Evolutionary conservation across 2,113 vertebrate species (phyloP).

Genomic region (Chinchilla lanigera): DNA sequence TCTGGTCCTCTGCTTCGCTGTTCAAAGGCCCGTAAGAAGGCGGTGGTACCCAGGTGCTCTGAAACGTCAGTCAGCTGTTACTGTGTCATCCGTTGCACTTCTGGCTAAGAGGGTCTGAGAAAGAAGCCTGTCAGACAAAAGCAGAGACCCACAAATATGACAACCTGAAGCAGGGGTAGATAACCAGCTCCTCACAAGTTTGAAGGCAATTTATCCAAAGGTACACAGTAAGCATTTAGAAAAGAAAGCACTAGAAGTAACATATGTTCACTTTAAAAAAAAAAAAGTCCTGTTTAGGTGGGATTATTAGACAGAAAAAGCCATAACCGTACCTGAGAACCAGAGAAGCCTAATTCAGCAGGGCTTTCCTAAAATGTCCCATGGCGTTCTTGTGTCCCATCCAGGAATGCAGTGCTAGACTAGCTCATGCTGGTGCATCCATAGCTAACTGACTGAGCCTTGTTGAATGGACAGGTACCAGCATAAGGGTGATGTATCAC

Average conservation of each 20-base stretch:
- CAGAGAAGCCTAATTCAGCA: background rate
- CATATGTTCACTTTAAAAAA: background rate
- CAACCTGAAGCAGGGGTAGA: no score
- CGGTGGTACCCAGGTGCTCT: background rate
- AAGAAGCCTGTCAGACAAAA: background rate
- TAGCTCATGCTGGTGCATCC: background rate
- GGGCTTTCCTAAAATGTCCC: background rate
- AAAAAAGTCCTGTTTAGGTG: background rate
- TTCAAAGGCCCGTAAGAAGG: background rate
- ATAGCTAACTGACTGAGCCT: background rate
- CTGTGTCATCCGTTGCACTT: background rate
- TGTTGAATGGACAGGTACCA: background rate
- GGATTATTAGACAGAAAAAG: background rate
- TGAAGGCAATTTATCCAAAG: background rate
- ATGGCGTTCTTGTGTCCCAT: background rate
- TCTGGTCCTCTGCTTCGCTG: background rate
- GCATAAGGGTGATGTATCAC: background rate
- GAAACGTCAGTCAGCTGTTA: background rate
- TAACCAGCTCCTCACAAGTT: background rate
- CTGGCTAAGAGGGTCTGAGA: background rate
- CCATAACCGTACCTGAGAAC: background rate
- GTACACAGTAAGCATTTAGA: background rate
- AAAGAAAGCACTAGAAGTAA: background rate
- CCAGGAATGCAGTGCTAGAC: background rate
- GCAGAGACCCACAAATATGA: background rate